Base-by-base conservation (phyloP, 1,140 invertebrate genomes). In the Rhagoletis zephyria region DNA sequence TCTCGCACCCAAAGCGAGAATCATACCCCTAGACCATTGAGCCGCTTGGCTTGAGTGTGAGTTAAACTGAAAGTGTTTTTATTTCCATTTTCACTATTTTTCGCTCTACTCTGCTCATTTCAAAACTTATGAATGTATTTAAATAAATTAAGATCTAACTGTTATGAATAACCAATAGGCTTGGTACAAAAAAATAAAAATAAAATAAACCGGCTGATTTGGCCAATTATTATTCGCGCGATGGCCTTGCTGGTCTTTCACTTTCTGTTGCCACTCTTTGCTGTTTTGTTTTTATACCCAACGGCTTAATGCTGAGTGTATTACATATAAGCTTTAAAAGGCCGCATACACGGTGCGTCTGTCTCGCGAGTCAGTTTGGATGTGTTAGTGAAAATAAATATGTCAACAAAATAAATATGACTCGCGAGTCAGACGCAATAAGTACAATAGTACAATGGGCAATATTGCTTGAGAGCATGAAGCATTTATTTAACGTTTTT, bases 1-100 rank as follows among this genome's bases (percentile, higher is more conserved):
- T 96, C 95, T 96, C 95, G 95, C 95, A 96, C 95, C 95, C 95
- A 94, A 96, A 96, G 95, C 95, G 95, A 95, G 95, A 95, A 96
- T 96, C 95, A 95, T 95, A 95, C 95, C 95, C 95, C 95, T 96
- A 95, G 95, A 96, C 95, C 95, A 96, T 87, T 86, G 87, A 88
- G 87, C 87, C 87, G 60, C 85, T 63, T 42, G 3, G 7, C n/a
- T n/a, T n/a, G n/a, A n/a, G n/a, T 0, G 0, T 1, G 6, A 0
- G 0, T 12, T 10, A 19, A 59, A 56, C 45, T 59, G 1, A 9
- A 19, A 59, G 9, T 56, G 48, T 3, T n/a, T 74, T n/a, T n/a
- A n/a, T n/a, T n/a, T n/a, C n/a, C n/a, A n/a, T n/a, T n/a, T n/a
- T n/a, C 42, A 56, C 12, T 70, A 12, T 0, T 30, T 56, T 51